Evolutionary conservation across 1,140 invertebrate species (phyloP).

Genomic region (Microplitis demolitor): DNA sequence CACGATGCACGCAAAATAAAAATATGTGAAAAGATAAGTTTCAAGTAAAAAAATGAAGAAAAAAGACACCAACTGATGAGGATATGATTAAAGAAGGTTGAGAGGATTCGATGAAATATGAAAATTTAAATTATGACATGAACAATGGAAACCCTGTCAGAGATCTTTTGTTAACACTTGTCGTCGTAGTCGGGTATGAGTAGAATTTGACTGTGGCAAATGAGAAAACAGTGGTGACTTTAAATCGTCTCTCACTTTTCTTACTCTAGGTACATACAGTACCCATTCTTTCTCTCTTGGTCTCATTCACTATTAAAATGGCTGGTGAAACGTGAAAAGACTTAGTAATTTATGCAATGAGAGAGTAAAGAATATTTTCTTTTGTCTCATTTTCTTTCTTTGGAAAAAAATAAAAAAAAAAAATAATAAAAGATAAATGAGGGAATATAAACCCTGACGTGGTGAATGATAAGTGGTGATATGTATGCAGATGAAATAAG

Average conservation of each 20-base stretch:
- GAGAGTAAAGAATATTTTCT: slow-evolving; percentile 19
- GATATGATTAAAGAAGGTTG: not conserved
- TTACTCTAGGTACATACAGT: not conserved
- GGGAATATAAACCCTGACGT: slow-evolving; percentile 1
- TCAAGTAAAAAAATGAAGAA: not conserved
- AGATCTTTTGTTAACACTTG: slow-evolving; percentile 28
- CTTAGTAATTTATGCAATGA: slow-evolving; percentile 33
- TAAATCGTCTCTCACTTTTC: slow-evolving; percentile 22
- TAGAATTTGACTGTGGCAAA: slow-evolving; percentile 25
- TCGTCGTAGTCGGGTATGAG: not conserved
- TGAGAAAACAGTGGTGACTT: slow-evolving; percentile 25
- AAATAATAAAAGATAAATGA: not conserved
- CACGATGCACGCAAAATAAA: slow-evolving; percentile 17
- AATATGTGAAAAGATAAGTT: not conserved
- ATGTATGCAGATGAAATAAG: slow-evolving; percentile 10
- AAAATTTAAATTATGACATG: not conserved
- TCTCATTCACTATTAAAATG: slow-evolving; percentile 16
- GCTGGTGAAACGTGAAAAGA: slow-evolving; percentile 30
- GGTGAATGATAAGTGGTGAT: slow-evolving; percentile 13
- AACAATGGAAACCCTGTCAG: slow-evolving; percentile 9
- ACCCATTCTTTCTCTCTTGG: too few relatives aligned
- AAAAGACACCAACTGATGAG: slow-evolving; percentile 1
- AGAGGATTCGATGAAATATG: slow-evolving; percentile 6
- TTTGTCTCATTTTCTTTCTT: slow-evolving; percentile 24
- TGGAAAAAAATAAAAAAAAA: not conserved